phyloP scores from a whole-genome alignment of 2,797 vertebrate genomes.

The Enteromius anoplus region DNA sequence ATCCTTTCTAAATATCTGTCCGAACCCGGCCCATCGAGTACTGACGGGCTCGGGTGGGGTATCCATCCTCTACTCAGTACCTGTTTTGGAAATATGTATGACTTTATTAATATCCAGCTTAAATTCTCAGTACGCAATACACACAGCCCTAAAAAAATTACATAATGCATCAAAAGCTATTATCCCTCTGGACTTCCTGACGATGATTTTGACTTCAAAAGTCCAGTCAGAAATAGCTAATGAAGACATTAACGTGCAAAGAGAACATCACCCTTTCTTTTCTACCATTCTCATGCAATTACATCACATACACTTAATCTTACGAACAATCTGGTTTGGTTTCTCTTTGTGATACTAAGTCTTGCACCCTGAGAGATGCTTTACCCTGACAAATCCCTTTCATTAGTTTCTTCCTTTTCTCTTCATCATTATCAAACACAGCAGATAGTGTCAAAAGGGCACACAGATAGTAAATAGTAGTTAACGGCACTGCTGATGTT shows the following conservation, averaged over 20 bases:
- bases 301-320: conserved; percentile 43
- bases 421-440: conserved; percentile 35
- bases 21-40: too few species aligned
- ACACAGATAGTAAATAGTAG: conserved; percentile 10
- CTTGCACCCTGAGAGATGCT: conserved; percentile 24
- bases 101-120: conserved; percentile 11
- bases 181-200: conserved; percentile 16
- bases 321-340: conserved; percentile 27
- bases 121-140: not conserved
- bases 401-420: conserved; percentile 43
- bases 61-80: not conserved
- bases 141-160: conserved; percentile 22
- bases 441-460: not conserved
- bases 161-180: conserved; percentile 45
- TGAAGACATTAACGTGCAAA: conserved; percentile 50
- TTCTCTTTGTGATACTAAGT: conserved; percentile 18
- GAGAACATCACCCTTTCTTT: conserved; percentile 19
- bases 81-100: not conserved
- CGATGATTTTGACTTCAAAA: conserved; percentile 42
- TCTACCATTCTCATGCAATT: conserved; percentile 15
- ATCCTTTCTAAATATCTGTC: too few species aligned
- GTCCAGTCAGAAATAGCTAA: conserved; percentile 48
- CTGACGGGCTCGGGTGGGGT: too few species aligned
- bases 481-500: not conserved
- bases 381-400: conserved; percentile 30